These are phyloP conservation scores for human DNA, from an alignment of 2,113 vertebrate species.

Conservation along the genomic window GRCh38 chrX:152632501-152633000, in stretches of 20 bases:
- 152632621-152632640: background rate
- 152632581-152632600: background rate
- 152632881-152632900: background rate
- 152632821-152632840: background rate
- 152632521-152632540: background rate
- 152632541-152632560: constrained; percentile 6
- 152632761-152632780: background rate
- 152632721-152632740: background rate
- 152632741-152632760: background rate
- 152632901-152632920: background rate
- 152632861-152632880: background rate
- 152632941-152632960: background rate
- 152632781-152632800: background rate
- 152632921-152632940: background rate
- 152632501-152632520: background rate
- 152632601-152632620: constrained; percentile 9
- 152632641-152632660: background rate
- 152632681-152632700: background rate
- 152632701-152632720: background rate
- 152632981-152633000: background rate
- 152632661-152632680: constrained; percentile 57
- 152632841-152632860: background rate
- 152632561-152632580: background rate
- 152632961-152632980: background rate
- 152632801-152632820: background rate